Base-by-base conservation (phyloP, 1,140 invertebrate species). In the Zaprionus davidi region DNA sequence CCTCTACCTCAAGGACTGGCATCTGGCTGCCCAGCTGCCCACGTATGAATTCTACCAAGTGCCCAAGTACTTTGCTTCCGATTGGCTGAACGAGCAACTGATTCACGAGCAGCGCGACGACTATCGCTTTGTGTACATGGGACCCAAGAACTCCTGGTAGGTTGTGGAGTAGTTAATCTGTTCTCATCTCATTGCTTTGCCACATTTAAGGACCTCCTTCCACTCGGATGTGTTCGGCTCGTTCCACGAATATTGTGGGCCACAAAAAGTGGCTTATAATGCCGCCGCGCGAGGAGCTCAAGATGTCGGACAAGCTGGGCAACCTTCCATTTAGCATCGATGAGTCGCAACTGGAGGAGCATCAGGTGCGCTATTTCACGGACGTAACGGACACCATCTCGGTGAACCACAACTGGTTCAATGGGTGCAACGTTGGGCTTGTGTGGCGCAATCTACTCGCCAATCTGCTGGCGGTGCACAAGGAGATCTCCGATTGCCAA, bases 341-440 rank as follows among this genome's bases (percentile, higher is more conserved):
- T 28, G 79, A 92, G 12, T n/a, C 93, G 22, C 59, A 90, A 15
- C 78, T 94, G 41, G 76, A 92, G 26, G 72, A 92, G 67, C 76
- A 92, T 70, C 88, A 94, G 78, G 80, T 94, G 34, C 93, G 93
- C 82, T 94, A 93, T 90, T 94, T 96, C 79, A 96, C 97, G 93
- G 99, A 99, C 94, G 79, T 97, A 83, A 95, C 97, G 79, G 97
- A 99, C 90, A 98, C 98, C 26, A 98, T 99, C 82, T 99, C 98
- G 1, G 96, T 99, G 20, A 99, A 99, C 93, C 98, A 99, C 92
- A 99, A 99, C 92, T 99, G 98, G 97, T 95, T 99, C 49, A 99
- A 99, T 94, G 97, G 95, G 1, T 97, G 96, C 91, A 99, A 99
- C 92, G 94, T 99, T 58, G 81, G 94, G 44, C 90, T 93, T 36